Percentiles rank a stretch among this genome's conserved stretches.
Evolutionary conservation across 1,140 invertebrate genomes (phyloP).

Genomic region (Conopomorpha cramerella): DNA sequence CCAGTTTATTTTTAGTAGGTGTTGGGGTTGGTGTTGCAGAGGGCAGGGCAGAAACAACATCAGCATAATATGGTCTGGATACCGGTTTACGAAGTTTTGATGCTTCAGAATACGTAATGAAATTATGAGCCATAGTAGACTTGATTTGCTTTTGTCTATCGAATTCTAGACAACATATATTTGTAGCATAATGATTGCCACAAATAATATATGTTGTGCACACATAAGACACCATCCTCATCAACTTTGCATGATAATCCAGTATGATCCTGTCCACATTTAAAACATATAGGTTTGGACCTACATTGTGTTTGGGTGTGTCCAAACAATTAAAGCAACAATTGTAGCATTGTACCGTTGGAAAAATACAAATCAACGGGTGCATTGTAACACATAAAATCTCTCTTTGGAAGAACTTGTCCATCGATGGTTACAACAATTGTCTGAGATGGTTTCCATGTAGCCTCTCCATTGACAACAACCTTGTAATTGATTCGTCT

Average conservation of each 20-base stretch:
- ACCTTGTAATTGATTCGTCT: slow-evolving; percentile 6
- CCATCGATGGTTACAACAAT: slow-evolving; percentile 8
- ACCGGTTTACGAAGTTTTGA: no score
- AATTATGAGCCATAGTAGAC: no score
- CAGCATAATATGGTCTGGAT: no score
- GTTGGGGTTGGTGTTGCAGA: no score
- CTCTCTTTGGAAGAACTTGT: slow-evolving; percentile 3
- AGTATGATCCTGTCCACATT: slow-evolving; percentile 6
- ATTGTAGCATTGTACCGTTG: slow-evolving; percentile 9
- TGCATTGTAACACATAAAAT: slow-evolving; percentile 6
- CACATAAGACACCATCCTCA: slow-evolving; percentile 2
- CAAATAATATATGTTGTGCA: slow-evolving; percentile 4
- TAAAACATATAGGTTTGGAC: slow-evolving; percentile 6
- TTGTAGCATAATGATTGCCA: slow-evolving; percentile 5
- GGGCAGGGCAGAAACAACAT: no score
- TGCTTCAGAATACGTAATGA: slow-evolving; percentile 8
- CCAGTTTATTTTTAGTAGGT: no score
- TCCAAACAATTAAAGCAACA: slow-evolving; percentile 11
- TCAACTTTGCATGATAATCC: slow-evolving; percentile 5
- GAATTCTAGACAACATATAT: slow-evolving; percentile 7
- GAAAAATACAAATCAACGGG: slow-evolving; percentile 8
- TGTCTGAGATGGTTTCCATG: slow-evolving; percentile 4
- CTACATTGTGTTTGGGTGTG: slow-evolving; percentile 6
- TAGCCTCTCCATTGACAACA: not conserved
- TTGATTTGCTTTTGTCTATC: slow-evolving; percentile 8